A percentile compares a stretch with the other conserved stretches of the same genome.
Conservation (phyloP, 2,888 invertebrate species). For the Petrolisthes cinctipes region DNA sequence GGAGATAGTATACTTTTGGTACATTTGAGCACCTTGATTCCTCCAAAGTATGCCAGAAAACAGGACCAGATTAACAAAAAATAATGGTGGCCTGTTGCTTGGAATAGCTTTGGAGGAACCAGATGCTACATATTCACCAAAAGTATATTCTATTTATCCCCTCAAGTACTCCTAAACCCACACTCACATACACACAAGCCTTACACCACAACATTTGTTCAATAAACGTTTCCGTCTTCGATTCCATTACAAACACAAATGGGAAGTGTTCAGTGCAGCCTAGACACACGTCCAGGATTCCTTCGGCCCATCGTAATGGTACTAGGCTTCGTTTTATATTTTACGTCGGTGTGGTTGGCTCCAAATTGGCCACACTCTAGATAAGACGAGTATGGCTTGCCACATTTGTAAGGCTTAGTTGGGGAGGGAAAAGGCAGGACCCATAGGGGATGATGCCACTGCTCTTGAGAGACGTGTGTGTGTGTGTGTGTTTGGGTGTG, state of each 20-base stretch:
- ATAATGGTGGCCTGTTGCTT: too few species aligned
- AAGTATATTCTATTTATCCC: not conserved
- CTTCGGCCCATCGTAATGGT: too few species aligned
- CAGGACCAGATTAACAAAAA: too few species aligned
- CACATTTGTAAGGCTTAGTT: not conserved
- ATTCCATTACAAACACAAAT: not conserved
- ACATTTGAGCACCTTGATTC: too few species aligned
- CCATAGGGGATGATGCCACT: not conserved
- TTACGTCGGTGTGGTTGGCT: not conserved
- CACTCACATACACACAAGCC: not conserved
- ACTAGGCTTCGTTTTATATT: too few species aligned
- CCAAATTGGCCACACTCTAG: not conserved
- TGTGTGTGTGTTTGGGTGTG: slow-evolving; percentile 20
- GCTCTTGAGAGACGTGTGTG: not conserved
- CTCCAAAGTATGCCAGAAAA: too few species aligned
- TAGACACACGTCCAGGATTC: not conserved
- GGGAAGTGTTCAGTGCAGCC: not conserved
- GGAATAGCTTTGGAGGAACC: too few species aligned
- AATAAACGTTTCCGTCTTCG: not conserved
- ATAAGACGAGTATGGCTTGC: not conserved
- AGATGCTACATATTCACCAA: not conserved
- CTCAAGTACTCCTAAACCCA: not conserved
- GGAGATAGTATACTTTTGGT: too few species aligned
- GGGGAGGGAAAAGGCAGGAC: not conserved
- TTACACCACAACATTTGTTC: not conserved